Conservation (phyloP, 2,888 invertebrate species). For the Hyposoter dolosus region DNA sequence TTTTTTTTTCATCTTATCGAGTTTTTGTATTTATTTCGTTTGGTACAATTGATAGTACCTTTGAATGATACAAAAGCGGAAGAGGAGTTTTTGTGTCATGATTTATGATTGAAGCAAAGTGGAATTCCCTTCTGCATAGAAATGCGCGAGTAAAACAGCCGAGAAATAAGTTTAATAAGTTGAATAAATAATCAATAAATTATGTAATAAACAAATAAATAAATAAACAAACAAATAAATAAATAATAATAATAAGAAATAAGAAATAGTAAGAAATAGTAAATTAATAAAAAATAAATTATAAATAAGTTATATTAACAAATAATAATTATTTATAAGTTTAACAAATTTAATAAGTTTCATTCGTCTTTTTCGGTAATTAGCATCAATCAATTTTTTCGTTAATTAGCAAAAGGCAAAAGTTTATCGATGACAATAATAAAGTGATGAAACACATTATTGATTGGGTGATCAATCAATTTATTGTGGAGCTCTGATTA, state of each 20-base stretch:
- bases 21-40: background rate
- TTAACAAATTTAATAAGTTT: background rate
- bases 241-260: too few species aligned
- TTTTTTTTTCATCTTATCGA: background rate
- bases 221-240: too few species aligned
- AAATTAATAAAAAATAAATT: too few species aligned
- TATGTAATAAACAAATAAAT: too few species aligned
- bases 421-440: too few species aligned
- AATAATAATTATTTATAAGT: too few species aligned
- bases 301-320: too few species aligned
- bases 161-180: background rate
- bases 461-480: background rate
- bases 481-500: background rate
- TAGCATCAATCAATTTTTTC: too few species aligned
- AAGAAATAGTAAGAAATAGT: too few species aligned
- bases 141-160: background rate
- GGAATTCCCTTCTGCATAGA: slow-evolving; percentile 1
- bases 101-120: slow-evolving; percentile 14
- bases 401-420: too few species aligned
- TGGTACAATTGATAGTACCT: slow-evolving; percentile 19
- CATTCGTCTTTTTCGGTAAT: background rate
- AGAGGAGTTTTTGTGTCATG: background rate
- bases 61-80: background rate
- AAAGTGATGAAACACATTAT: background rate
- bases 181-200: too few species aligned